A percentile compares a stretch with the other conserved stretches of the same genome.
Conservation (phyloP, 2,888 invertebrate species). For the Volucella inanis region DNA sequence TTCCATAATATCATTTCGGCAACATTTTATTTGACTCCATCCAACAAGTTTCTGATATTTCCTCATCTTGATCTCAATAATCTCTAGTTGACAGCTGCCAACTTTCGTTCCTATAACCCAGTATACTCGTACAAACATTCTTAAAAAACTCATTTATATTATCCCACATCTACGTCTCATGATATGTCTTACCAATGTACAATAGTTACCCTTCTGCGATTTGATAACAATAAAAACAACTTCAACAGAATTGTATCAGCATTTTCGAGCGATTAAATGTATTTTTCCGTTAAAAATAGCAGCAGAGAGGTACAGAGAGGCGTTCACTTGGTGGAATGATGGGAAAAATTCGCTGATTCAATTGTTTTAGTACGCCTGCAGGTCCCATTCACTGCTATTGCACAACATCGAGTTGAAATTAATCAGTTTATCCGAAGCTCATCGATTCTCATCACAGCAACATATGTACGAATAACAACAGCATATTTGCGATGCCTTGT, state of each 20-base stretch:
- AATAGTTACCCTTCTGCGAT: constrained; percentile 28
- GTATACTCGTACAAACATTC: too few species aligned
- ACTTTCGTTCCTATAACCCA: too few species aligned
- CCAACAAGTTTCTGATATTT: too few species aligned
- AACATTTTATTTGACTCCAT: too few species aligned
- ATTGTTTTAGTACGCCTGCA: constrained; percentile 45
- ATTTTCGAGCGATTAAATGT: constrained; percentile 34
- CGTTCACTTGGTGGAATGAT: background rate
- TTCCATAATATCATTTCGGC: too few species aligned
- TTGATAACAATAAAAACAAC: constrained; percentile 47
- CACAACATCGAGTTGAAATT: constrained; percentile 59
- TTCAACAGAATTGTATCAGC: constrained; percentile 50
- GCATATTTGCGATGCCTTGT: constrained; percentile 28
- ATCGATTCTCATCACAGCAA: constrained; percentile 1
- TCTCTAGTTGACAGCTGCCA: too few species aligned
- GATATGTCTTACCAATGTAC: background rate
- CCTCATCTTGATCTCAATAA: too few species aligned
- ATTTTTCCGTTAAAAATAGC: background rate
- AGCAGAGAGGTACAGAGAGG: background rate
- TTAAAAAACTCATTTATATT: too few species aligned
- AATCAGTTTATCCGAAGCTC: constrained; percentile 34
- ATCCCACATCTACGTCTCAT: background rate
- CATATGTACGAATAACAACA: constrained; percentile 20
- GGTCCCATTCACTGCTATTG: constrained; percentile 32
- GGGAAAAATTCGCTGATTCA: constrained; percentile 49